Base-by-base conservation (phyloP, 2,888 invertebrate genomes). In the Cynaeus angustus region DNA sequence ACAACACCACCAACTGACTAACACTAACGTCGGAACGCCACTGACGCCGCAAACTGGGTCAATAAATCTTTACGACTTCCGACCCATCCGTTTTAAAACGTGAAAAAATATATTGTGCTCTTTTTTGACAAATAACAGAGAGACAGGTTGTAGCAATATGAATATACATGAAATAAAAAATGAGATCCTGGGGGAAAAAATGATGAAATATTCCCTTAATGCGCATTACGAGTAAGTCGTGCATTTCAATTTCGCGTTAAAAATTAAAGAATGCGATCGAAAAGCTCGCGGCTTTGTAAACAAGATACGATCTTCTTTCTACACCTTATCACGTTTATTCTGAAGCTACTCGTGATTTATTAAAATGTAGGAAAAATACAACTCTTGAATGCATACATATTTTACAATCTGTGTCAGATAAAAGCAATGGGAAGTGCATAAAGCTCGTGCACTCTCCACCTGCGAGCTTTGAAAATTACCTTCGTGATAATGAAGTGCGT, bases 41-140 rank as follows among this genome's bases (percentile, higher is more conserved):
- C 53, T 53, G 37, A 33, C 43, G 46, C 59, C 26, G 9, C 43
- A 61, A 58, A 61, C 62, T 62, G 48, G 62, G 50, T 62, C 62
- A 62, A 62, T 62, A 62, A 62, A 62, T 62, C 50, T 48, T 16
- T 13, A 56, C 56, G 21, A 56, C 56, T 56, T 55, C 21, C 53
- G 33, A 53, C 56, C 53, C 26, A 56, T 53, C 14, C 16, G n/a
- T 56, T 56, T 21, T 21, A 21, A 21, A 56, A 30, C 33, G 33
- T 12, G 9, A 8, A 53, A 26, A 53, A 28, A 33, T n/a, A 33
- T 53, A 53, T 53, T 37, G 37, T 37, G 14, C 16, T 3, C n/a
- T 50, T 28, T 50, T 28, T 50, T 50, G 50, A 50, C 50, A 28
- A 50, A 28, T 50, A 52, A 52, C 10, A 52, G 13, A 30, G 3